These are phyloP conservation scores for Aphis craccivora DNA, from an alignment of 1,140 invertebrate species.

Conservation along the genomic window DNA sequence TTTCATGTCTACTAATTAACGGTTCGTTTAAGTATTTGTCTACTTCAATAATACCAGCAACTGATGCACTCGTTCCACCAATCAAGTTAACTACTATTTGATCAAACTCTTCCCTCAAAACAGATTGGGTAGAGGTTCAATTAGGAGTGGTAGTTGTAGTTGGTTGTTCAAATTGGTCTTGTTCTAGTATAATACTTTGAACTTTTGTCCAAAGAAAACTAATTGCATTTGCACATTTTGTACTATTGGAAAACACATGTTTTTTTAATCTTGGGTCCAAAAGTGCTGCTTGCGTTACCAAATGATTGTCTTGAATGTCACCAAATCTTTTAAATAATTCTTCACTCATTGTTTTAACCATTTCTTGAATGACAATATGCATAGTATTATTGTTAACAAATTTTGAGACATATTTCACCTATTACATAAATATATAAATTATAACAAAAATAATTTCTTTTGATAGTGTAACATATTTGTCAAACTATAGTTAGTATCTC, in stretches of 20 bases:
- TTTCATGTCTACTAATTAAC: slow-evolving; percentile 50
- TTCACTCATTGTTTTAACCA: neutral
- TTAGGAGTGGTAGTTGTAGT: neutral
- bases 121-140: neutral
- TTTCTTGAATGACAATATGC: neutral
- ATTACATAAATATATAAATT: neutral
- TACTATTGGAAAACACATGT: neutral
- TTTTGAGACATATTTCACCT: neutral
- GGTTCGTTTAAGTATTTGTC: slow-evolving; percentile 49
- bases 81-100: neutral
- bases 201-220: neutral
- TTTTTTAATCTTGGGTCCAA: slow-evolving; percentile 50
- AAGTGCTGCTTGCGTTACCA: slow-evolving; percentile 13
- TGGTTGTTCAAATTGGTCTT: neutral
- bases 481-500: neutral
- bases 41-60: slow-evolving; percentile 25
- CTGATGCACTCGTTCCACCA: neutral
- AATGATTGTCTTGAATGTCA: slow-evolving; percentile 13
- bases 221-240: neutral
- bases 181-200: slow-evolving; percentile 18
- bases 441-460: slow-evolving; percentile 14
- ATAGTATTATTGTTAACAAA: neutral
- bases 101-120: slow-evolving; percentile 44
- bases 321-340: slow-evolving; percentile 24
- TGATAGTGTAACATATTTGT: neutral